Evolutionary conservation across 2,888 invertebrate species (phyloP).

Genomic region (Caenorhabditis sp.): DNA sequence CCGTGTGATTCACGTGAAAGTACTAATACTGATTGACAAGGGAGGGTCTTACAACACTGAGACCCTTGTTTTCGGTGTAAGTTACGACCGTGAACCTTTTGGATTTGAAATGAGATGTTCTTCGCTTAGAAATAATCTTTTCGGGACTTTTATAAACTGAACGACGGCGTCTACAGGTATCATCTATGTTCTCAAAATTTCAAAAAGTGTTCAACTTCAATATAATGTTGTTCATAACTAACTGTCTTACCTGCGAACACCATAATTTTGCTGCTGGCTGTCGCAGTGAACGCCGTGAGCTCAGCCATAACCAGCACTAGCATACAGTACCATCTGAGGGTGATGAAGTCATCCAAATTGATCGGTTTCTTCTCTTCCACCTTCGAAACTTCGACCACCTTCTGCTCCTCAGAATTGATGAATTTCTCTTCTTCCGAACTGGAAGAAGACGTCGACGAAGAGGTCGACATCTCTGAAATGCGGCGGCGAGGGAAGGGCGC

Average conservation of each 20-base stretch:
- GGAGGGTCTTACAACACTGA: background rate
- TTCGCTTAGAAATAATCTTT: background rate
- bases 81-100: background rate
- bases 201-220: no score
- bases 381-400: background rate
- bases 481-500: background rate
- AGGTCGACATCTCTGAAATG: slow-evolving; percentile 29
- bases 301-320: slow-evolving; percentile 38
- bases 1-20: slow-evolving; percentile 15
- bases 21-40: background rate
- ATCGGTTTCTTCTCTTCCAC: background rate
- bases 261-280: slow-evolving; percentile 32
- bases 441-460: slow-evolving; percentile 30
- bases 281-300: slow-evolving; percentile 32
- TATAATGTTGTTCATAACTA: no score
- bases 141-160: no score
- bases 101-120: background rate
- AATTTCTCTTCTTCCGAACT: slow-evolving; percentile 27
- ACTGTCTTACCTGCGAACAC: slow-evolving; percentile 48
- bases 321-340: slow-evolving; percentile 38
- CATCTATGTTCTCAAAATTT: no score
- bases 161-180: background rate
- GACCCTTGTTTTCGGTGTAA: background rate
- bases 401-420: slow-evolving; percentile 25
- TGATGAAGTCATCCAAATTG: slow-evolving; percentile 23